phyloP scores from a whole-genome alignment of 2,113 vertebrate species.

The Hippocampus comes region DNA sequence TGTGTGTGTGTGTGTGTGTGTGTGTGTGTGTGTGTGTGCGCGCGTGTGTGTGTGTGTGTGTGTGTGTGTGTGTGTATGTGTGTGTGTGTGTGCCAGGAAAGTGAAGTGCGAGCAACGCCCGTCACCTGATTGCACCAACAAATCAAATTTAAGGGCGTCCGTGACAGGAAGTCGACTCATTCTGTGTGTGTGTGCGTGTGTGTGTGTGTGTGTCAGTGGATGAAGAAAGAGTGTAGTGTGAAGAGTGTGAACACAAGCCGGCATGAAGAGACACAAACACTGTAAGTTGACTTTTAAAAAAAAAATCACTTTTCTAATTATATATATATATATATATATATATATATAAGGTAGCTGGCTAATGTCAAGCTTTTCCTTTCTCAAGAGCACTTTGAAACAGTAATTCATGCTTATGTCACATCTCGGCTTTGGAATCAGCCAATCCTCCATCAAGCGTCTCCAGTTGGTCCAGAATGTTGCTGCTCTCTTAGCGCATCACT shows the following conservation, averaged over 20 bases:
- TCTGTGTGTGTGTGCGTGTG: background rate
- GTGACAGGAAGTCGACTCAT: background rate
- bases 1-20: background rate
- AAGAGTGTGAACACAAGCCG: background rate
- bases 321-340: too few species aligned
- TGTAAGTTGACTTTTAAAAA: background rate
- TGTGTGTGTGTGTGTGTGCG: background rate
- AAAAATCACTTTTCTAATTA: background rate
- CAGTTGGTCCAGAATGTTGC: too few species aligned
- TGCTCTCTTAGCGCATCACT: too few species aligned
- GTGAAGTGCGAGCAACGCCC: background rate
- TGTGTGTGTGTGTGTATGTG: background rate
- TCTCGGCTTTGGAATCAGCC: too few species aligned
- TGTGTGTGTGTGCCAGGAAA: background rate
- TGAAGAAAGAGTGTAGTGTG: background rate
- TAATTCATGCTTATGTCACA: too few species aligned
- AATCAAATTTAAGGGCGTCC: background rate
- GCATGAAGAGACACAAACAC: conserved; percentile 3
- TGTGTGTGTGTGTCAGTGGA: background rate
- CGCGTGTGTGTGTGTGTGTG: too few species aligned
- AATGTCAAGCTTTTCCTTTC: too few species aligned
- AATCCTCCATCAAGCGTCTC: too few species aligned
- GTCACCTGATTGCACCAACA: background rate
- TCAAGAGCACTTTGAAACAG: too few species aligned
- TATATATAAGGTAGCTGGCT: too few species aligned